Evolutionary conservation across 2,888 invertebrate species (phyloP), one percentile per base, ranked within the genome.

Genomic region (Cyrtodaria siliqua): DNA sequence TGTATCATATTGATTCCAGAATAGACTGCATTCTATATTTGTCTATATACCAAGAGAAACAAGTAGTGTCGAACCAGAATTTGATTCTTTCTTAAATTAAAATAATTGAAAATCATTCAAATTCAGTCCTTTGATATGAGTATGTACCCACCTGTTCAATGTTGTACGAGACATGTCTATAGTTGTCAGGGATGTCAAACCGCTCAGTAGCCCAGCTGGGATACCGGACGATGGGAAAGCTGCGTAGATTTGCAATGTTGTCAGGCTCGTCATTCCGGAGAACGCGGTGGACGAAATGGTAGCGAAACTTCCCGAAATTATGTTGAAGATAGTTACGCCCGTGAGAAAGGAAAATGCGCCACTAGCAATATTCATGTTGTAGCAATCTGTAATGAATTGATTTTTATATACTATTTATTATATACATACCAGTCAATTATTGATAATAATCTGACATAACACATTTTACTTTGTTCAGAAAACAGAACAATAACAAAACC

Each of bases 141-240:
- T 2, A 9, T 16, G 12, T 42, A 18, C 2, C 38, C 38, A 74
- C 74, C 68, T 74, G 52, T 68, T 33, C 18, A 74, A 12, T 2
- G 38, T 18, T 40, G 68, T 68, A 26, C 62, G 49, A 9, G 74
- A 68, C 74, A 74, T 68, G 23, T 74, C 74, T 2, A 74, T 38
- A 14, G n/a, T 29, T 1, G 33, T 33, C 2, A 74, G 53, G 6
- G 29, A 61, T 2, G 74, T 59, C 50, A 74, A 56, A 24, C 67
- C 74, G n/a, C 42, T 55, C 12, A 74, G 56, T 14, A 74, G 38
- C 1, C 74, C 74, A 2, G 57, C 26, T 2, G 74, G 74, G 16
- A 74, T 26, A 26, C 74, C 74, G 38, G 62, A 49, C 4, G 57
- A 6, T 9, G 74, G 74, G 16, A 74, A 57, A 1, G 49, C 26